Conservation (phyloP, 2,888 invertebrate genomes). For the Thereva nobilitata region DNA sequence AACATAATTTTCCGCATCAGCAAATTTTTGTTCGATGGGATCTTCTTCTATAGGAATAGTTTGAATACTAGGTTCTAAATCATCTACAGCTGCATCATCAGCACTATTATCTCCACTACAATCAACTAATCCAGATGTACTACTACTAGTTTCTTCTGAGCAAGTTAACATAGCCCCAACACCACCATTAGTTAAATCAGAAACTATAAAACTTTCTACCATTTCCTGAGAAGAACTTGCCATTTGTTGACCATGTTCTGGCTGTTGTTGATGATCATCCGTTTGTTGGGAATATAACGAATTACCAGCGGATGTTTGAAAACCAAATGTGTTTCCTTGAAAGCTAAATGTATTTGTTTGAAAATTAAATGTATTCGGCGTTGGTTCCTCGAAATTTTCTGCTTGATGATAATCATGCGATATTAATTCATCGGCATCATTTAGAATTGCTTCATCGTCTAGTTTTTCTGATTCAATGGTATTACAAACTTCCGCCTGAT, state of each 20-base stretch:
- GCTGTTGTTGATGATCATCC: slow-evolving; percentile 2
- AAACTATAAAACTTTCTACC: slow-evolving; percentile 42
- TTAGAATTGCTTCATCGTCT: slow-evolving; percentile 35
- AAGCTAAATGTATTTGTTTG: slow-evolving; percentile 39
- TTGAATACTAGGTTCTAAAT: slow-evolving; percentile 51
- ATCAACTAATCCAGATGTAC: slow-evolving; percentile 55
- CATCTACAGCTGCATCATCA: slow-evolving; percentile 41
- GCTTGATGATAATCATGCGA: slow-evolving; percentile 33
- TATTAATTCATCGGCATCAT: slow-evolving; percentile 33
- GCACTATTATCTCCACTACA: slow-evolving; percentile 42
- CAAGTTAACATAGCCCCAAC: slow-evolving; percentile 45
- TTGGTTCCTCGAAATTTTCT: slow-evolving; percentile 2
- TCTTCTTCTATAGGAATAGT: slow-evolving; percentile 60
- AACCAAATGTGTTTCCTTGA: slow-evolving; percentile 29
- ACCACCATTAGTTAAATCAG: slow-evolving; percentile 46
- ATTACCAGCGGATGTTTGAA: slow-evolving; percentile 20
- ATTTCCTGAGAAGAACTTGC: slow-evolving; percentile 33
- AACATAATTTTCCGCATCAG: slow-evolving; percentile 80
- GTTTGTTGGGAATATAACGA: slow-evolving; percentile 9
- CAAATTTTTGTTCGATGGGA: slow-evolving; percentile 69
- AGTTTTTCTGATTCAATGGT: slow-evolving; percentile 11
- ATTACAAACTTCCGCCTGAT: slow-evolving; percentile 29
- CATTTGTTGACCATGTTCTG: slow-evolving; percentile 13
- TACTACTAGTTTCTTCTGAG: slow-evolving; percentile 45
- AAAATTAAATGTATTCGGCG: slow-evolving; percentile 40